A percentile compares a stretch with the other conserved stretches of the same genome.
Conservation (phyloP, 1,140 invertebrate genomes). For the Cardiocondyla obscurior region DNA sequence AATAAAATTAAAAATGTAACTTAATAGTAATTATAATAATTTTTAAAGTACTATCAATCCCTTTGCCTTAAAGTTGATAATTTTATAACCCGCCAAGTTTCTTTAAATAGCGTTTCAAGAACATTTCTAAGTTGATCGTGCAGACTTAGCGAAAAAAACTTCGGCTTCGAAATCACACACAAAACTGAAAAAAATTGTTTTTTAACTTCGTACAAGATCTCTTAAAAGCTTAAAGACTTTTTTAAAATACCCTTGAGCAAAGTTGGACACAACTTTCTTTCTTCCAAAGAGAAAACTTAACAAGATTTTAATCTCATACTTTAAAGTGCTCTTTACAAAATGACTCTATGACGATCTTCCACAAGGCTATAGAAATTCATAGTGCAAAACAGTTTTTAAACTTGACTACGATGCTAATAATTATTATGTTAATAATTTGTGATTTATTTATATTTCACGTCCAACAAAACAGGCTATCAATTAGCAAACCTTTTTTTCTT, state of each 20-base stretch:
- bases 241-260: not conserved
- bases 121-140: not conserved
- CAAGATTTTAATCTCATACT: conserved; percentile 7
- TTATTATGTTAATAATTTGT: not conserved
- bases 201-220: not conserved
- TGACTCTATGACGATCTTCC: not conserved
- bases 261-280: not conserved
- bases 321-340: not conserved
- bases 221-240: not conserved
- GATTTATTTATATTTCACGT: not conserved
- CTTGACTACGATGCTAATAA: not conserved
- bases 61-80: not conserved
- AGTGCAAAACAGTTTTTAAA: not conserved
- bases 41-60: not conserved
- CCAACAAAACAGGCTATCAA: not conserved
- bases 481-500: conserved; percentile 89
- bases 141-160: not conserved
- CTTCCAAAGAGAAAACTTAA: not conserved
- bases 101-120: not conserved
- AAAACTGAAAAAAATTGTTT: not conserved
- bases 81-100: not conserved
- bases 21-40: not conserved
- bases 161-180: not conserved
- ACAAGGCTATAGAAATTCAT: not conserved
- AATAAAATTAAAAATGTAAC: not conserved